Conservation (phyloP, 1,140 invertebrate species). For the Mya arenaria region DNA sequence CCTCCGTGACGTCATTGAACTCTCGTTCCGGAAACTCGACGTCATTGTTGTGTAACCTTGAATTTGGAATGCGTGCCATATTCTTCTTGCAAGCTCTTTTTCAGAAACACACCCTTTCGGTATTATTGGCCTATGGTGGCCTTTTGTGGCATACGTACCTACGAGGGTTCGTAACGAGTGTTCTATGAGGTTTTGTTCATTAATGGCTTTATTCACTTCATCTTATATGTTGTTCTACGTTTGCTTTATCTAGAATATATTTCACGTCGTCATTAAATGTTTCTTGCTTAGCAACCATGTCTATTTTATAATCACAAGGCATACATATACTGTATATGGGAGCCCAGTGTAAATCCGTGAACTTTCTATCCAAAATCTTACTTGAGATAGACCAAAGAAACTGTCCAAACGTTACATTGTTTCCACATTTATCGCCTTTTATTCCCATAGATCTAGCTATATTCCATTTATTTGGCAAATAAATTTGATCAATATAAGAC, state of each 20-base stretch:
- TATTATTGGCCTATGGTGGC: background rate
- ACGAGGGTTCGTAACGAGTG: background rate
- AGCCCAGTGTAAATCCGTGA: slow-evolving; percentile 19
- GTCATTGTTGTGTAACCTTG: slow-evolving; percentile 35
- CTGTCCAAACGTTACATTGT: slow-evolving; percentile 24
- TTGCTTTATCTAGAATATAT: slow-evolving; percentile 19
- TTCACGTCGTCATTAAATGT: slow-evolving; percentile 42
- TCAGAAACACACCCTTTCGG: slow-evolving; percentile 29
- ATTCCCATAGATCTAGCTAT: background rate
- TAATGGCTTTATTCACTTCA: background rate
- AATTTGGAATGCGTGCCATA: slow-evolving; percentile 36
- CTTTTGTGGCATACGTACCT: slow-evolving; percentile 35
- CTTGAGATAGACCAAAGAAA: background rate
- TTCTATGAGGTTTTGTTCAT: background rate
- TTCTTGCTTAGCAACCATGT: slow-evolving; percentile 34
- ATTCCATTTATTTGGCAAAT: slow-evolving; percentile 41
- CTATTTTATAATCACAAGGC: slow-evolving; percentile 5
- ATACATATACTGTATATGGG: slow-evolving; percentile 37
- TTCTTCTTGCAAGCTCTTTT: slow-evolving; percentile 3
- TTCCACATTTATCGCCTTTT: background rate
- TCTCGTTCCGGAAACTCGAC: background rate
- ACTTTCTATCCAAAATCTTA: background rate
- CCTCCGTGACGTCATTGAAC: background rate
- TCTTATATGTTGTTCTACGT: background rate
- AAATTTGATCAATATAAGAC: slow-evolving; percentile 40